These are phyloP conservation scores for Drosophila lacertosa DNA, from an alignment of 1,140 invertebrate genomes.

Conservation along the genomic window DNA sequence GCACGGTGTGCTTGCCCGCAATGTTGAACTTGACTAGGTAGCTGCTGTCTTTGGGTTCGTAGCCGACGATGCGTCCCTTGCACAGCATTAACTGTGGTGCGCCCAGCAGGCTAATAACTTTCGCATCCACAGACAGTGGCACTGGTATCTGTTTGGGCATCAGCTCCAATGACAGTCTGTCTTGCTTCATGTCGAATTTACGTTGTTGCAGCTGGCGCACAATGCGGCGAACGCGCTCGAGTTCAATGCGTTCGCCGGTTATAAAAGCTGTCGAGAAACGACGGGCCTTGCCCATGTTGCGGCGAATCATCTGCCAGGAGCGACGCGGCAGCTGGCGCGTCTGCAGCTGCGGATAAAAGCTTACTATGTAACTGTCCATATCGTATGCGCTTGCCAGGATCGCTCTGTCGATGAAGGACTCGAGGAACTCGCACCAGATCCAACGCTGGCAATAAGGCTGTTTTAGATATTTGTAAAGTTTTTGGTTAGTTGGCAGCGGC, in stretches of 20 bases:
- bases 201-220: conserved; percentile 44
- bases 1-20: not conserved
- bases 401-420: conserved; percentile 48
- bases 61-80: conserved; percentile 35
- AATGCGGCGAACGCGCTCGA: conserved; percentile 14
- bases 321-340: conserved; percentile 37
- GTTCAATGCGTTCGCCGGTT: conserved; percentile 18
- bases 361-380: conserved; percentile 25
- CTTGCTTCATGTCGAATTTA: not conserved
- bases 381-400: conserved; percentile 35
- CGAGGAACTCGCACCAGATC: conserved; percentile 60
- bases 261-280: conserved; percentile 58
- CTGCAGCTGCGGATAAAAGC: conserved; percentile 16
- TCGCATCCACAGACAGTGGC: conserved; percentile 24
- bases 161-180: conserved; percentile 1
- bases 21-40: conserved; percentile 41
- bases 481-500: not conserved
- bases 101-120: conserved; percentile 33
- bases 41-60: conserved; percentile 13
- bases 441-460: conserved; percentile 38
- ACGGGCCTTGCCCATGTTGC: conserved; percentile 53
- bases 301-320: conserved; percentile 53
- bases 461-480: conserved; percentile 41
- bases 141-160: conserved; percentile 44
- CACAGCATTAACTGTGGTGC: not conserved